Evolutionary conservation across 1,140 invertebrate genomes (phyloP).

Genomic region (Aphelenchoides fujianensis): DNA sequence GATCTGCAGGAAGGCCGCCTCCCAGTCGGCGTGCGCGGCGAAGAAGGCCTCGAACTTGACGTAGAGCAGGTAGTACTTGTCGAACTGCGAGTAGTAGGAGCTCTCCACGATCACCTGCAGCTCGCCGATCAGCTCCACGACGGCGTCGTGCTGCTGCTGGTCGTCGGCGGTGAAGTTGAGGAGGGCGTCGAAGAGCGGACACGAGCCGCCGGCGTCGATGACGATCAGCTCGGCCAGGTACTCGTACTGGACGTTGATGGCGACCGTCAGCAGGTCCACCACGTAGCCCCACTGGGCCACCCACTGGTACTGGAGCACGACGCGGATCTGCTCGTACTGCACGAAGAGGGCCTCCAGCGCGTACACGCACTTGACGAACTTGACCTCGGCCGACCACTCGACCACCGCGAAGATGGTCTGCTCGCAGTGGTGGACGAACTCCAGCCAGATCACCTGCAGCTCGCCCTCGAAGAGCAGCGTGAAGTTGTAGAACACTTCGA

Average conservation of each 20-base stretch:
- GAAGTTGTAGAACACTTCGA: conserved; percentile 2
- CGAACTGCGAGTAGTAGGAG: conserved; percentile 1
- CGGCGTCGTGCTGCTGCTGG: conserved; percentile 1
- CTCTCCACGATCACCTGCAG: background rate
- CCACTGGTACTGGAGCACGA: conserved; percentile 15
- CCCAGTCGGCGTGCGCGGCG: background rate
- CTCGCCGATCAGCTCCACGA: background rate
- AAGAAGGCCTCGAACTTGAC: background rate
- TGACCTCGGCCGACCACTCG: background rate
- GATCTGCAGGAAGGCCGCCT: background rate
- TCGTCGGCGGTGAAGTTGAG: background rate
- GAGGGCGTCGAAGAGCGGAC: conserved; percentile 22
- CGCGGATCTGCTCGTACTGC: conserved; percentile 18
- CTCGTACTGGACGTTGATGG: conserved; percentile 13
- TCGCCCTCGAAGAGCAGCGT: background rate
- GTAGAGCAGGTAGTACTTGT: conserved; percentile 9
- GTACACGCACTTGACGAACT: conserved; percentile 16
- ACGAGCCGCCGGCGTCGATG: background rate
- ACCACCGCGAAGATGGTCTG: conserved; percentile 15
- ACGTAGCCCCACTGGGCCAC: conserved; percentile 22
- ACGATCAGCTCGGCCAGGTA: background rate
- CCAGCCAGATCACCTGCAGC: background rate
- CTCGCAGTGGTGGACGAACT: conserved; percentile 4
- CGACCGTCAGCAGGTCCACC: background rate
- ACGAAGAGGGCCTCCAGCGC: conserved; percentile 16